These are phyloP conservation scores for Merodon equestris DNA, from an alignment of 2,888 invertebrate species.

Conservation along the genomic window DNA sequence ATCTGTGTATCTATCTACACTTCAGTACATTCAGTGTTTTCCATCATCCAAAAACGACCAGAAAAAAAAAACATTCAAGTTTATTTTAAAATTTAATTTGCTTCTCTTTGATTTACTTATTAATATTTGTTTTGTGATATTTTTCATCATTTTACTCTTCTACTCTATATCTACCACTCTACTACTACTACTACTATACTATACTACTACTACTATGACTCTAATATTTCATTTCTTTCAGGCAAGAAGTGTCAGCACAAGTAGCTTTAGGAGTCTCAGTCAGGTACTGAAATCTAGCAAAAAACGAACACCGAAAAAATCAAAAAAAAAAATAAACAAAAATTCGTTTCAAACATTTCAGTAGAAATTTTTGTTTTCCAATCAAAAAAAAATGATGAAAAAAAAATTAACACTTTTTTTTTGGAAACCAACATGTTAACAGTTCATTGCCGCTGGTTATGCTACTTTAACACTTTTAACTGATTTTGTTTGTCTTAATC, in stretches of 20 bases:
- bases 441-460: constrained; percentile 66
- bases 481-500: background rate
- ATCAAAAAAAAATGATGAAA: constrained; percentile 25
- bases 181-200: constrained; percentile 56
- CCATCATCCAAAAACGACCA: background rate
- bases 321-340: constrained; percentile 27
- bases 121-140: constrained; percentile 17
- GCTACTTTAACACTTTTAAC: constrained; percentile 57
- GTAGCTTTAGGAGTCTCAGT: constrained; percentile 94
- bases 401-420: constrained; percentile 28
- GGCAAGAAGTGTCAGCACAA: constrained; percentile 93
- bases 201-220: constrained; percentile 70
- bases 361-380: constrained; percentile 42
- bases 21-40: constrained; percentile 1
- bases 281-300: constrained; percentile 82
- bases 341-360: constrained; percentile 49
- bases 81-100: background rate
- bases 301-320: constrained; percentile 62
- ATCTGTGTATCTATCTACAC: background rate
- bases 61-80: background rate
- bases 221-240: constrained; percentile 81
- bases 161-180: constrained; percentile 58
- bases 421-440: constrained; percentile 52
- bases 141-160: constrained; percentile 56
- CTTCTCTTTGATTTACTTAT: constrained; percentile 21